Evolutionary conservation across 2,113 vertebrate species (phyloP).

Genomic region (Todiramphus chloris): DNA sequence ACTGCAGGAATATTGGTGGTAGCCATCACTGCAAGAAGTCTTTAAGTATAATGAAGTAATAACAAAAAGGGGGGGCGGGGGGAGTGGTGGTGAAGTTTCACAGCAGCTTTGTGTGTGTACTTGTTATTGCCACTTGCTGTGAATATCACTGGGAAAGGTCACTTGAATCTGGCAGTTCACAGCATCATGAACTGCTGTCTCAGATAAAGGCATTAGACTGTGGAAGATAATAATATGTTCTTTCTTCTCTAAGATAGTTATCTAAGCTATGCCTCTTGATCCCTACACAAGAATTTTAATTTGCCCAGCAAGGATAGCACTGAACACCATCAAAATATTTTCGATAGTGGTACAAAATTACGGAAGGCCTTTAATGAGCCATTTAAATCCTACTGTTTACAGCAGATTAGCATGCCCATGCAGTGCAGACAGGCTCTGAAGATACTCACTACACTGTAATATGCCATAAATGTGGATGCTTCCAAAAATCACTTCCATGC

Average conservation of each 20-base stretch:
- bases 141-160: slow-evolving; percentile 73
- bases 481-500: not conserved
- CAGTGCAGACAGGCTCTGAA: not conserved
- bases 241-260: slow-evolving; percentile 42
- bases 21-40: not conserved
- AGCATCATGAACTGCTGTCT: slow-evolving; percentile 60
- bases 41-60: slow-evolving; percentile 55
- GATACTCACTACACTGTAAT: not conserved
- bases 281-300: slow-evolving; percentile 44
- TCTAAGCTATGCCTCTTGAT: slow-evolving; percentile 39
- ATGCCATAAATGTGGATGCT: not conserved
- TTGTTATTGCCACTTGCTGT: slow-evolving; percentile 59
- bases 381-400: not conserved
- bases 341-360: not conserved
- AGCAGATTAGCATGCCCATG: not conserved
- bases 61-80: not conserved
- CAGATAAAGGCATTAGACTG: slow-evolving; percentile 63
- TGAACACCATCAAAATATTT: slow-evolving; percentile 16
- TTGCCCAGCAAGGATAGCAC: slow-evolving; percentile 10
- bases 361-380: not conserved
- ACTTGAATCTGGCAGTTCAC: slow-evolving; percentile 53
- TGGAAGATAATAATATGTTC: slow-evolving; percentile 53
- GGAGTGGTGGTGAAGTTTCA: not conserved
- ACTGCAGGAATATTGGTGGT: not conserved
- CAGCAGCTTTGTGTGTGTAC: not conserved